These are phyloP conservation scores for Pseudomyrmex sp. DNA, from an alignment of 1,140 invertebrate genomes.

Conservation along the genomic window DNA sequence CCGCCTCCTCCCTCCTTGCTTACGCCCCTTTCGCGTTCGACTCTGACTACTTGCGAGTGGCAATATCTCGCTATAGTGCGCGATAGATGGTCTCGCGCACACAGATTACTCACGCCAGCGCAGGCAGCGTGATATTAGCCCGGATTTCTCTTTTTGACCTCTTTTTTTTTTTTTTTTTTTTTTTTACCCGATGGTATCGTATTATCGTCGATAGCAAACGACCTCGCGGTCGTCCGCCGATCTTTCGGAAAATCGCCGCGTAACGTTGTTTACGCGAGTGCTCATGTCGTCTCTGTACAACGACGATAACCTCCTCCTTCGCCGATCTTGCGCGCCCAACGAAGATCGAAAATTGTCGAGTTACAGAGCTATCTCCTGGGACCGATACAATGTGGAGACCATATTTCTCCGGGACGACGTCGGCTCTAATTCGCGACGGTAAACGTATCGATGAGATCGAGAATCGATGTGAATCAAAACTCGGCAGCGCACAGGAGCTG, in stretches of 20 bases:
- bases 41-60: conserved; percentile 36
- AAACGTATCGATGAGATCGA: conserved; percentile 41
- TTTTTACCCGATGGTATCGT: conserved; percentile 18
- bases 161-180: too few species aligned
- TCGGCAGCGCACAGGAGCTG: neutral
- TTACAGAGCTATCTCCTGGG: conserved; percentile 24
- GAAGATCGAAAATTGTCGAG: conserved; percentile 45
- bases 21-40: conserved; percentile 59
- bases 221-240: conserved; percentile 29
- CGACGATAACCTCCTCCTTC: conserved; percentile 25
- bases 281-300: conserved; percentile 17
- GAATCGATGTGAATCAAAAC: conserved; percentile 29
- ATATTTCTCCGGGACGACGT: conserved; percentile 44
- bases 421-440: conserved; percentile 42
- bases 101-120: neutral
- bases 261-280: conserved; percentile 35
- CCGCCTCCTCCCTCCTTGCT: conserved; percentile 31
- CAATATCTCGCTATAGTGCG: conserved; percentile 41
- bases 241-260: conserved; percentile 39
- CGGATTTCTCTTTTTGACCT: neutral
- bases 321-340: neutral
- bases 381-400: conserved; percentile 34
- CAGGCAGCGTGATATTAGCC: conserved; percentile 17
- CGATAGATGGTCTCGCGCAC: conserved; percentile 9
- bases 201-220: conserved; percentile 42